Evolutionary conservation across 2,797 vertebrate species (phyloP), one percentile per base, ranked within the genome.

Genomic region (Cryptoblepharus egeriae): DNA sequence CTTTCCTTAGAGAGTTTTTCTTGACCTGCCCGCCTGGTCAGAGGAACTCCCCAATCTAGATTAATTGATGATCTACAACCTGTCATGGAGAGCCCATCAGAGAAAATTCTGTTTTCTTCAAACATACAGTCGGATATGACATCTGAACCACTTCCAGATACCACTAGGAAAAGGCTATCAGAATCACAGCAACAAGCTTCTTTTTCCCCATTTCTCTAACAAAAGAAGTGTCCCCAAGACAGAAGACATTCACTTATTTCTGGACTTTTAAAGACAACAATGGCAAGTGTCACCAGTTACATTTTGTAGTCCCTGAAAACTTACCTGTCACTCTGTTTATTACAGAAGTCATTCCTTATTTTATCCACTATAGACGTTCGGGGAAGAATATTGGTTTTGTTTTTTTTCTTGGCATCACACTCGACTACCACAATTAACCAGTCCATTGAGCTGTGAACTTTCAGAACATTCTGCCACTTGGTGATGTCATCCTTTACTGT

Each of bases 261-360:
- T 82, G 75, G 65, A 2, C 15, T 1, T 1, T 70, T 68, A 49
- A 35, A 82, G 57, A 52, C 12, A 37, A 52, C 58, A 63, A 13
- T 69, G 20, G 79, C 18, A n/a, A n/a, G n/a, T n/a, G n/a, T 32
- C 60, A n/a, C 30, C 35, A 11, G n/a, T 55, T 57, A 45, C 39
- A 49, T n/a, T 45, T 74, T 49, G 26, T n/a, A 84, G 22, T 26
- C 74, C 32, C 10, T 78, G 83, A 81, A 55, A 58, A 69, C 93
- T 89, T 80, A 99, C 99, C 99, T 97, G 96, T 99, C 98, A 49
- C 98, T 99, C 94, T 99, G 99, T 87, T 99, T 99, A 95, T 99
- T 99, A 93, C 98, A 99, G 93, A 99, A 99, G 88, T 99, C 98
- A 35, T 97, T 99, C 87, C 98, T 97, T 96, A 99, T 99, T 95